Conservation (phyloP, 2,888 invertebrate genomes). For the Cheilosia impressa region DNA sequence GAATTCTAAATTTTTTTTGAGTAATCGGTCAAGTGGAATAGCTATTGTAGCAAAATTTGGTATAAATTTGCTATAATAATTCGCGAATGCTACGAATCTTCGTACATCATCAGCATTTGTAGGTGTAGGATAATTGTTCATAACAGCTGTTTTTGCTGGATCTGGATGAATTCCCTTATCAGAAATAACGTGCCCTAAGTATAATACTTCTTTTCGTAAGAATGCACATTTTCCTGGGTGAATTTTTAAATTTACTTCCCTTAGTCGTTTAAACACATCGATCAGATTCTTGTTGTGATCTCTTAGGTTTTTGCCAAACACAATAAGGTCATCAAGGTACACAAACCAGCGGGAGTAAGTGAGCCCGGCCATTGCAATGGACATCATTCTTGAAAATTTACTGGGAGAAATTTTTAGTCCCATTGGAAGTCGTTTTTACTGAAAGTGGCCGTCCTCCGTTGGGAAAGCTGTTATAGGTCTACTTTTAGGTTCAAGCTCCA, state of each 20-base stretch:
- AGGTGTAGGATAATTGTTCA: neutral
- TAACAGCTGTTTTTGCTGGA: neutral
- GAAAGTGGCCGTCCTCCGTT: neutral
- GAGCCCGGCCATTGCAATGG: neutral
- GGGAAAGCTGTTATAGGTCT: neutral
- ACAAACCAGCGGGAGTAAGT: neutral
- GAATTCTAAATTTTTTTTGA: too few species aligned
- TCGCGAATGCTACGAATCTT: neutral
- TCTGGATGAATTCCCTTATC: neutral
- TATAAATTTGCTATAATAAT: too few species aligned
- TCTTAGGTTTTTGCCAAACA: neutral
- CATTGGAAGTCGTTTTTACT: neutral
- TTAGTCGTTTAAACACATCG: neutral
- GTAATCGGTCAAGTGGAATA: too few species aligned
- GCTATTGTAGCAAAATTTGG: too few species aligned
- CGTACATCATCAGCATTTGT: neutral
- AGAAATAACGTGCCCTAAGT: neutral
- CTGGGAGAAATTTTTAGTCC: neutral
- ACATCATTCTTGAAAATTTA: neutral
- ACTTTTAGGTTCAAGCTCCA: neutral
- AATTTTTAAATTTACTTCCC: neutral
- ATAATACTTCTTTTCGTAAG: neutral
- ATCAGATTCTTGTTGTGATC: neutral
- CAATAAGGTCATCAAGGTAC: neutral
- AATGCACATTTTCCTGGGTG: neutral